Evolutionary conservation across 2,797 vertebrate genomes (phyloP).

Genomic region (Lophius americanus): DNA sequence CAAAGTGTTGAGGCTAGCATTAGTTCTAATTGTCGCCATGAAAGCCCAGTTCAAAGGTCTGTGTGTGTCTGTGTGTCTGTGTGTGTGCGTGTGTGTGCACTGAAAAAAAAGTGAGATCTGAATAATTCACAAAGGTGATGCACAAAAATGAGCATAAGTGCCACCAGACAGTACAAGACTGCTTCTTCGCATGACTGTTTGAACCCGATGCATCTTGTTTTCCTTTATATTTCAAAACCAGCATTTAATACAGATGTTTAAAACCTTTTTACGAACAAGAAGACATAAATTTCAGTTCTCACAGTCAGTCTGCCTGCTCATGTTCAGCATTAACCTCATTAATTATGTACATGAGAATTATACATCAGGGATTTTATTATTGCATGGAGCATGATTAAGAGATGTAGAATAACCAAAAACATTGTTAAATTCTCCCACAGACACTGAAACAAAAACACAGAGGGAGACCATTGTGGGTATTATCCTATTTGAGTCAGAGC

Average conservation of each 20-base stretch:
- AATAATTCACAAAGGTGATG: constrained; percentile 39
- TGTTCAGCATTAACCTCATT: constrained; percentile 52
- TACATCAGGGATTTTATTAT: constrained; percentile 39
- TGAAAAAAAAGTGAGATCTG: constrained; percentile 23
- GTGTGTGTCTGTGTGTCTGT: constrained; percentile 21
- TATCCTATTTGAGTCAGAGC: constrained; percentile 64
- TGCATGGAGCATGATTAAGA: constrained; percentile 39
- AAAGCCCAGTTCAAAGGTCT: constrained; percentile 70
- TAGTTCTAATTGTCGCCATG: constrained; percentile 54
- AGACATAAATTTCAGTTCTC: constrained; percentile 51
- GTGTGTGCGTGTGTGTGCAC: constrained; percentile 26
- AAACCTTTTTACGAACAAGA: constrained; percentile 34
- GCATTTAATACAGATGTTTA: constrained; percentile 40
- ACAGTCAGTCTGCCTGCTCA: constrained; percentile 53
- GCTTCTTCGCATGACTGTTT: constrained; percentile 52
- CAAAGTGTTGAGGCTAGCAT: constrained; percentile 62
- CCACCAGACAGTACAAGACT: constrained; percentile 29
- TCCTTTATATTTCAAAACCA: constrained; percentile 53
- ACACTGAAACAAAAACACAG: constrained; percentile 55
- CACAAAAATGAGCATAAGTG: constrained; percentile 30
- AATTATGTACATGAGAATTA: constrained; percentile 57
- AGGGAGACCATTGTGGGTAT: constrained; percentile 50
- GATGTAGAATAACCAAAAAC: constrained; percentile 63
- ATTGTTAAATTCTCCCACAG: constrained; percentile 54
- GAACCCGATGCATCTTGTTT: constrained; percentile 40